Conservation (phyloP, 2,888 invertebrate species). For the Brachypalpus laphriformis region DNA sequence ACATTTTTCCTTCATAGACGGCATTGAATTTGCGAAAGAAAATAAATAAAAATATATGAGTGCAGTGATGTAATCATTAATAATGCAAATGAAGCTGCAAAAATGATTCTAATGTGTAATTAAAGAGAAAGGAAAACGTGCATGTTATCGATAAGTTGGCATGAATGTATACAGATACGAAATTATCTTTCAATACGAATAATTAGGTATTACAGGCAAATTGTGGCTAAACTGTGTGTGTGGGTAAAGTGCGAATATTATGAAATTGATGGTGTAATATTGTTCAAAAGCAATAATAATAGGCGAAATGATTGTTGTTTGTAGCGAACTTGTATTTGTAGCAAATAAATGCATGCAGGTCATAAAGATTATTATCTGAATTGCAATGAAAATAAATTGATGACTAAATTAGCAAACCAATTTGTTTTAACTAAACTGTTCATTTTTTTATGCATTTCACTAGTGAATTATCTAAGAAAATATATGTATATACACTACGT, state of each 20-base stretch:
- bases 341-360: neutral
- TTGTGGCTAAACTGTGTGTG: neutral
- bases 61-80: neutral
- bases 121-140: neutral
- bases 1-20: neutral
- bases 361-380: neutral
- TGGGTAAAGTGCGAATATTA: neutral
- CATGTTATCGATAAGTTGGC: neutral
- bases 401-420: neutral
- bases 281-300: no score
- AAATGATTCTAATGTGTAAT: neutral
- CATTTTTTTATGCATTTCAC: neutral
- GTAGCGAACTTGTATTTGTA: neutral
- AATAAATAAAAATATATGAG: neutral
- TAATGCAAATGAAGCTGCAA: slow-evolving; percentile 11
- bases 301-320: no score
- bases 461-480: no score
- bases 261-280: neutral
- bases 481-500: no score
- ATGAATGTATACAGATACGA: neutral
- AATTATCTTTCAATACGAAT: neutral
- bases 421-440: no score
- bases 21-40: neutral
- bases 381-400: neutral
- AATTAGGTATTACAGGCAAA: neutral